Percentiles rank a stretch among this genome's conserved stretches.
Evolutionary conservation across 2,113 vertebrate genomes (phyloP).

Genomic region (Puffinus mauretanicus): DNA sequence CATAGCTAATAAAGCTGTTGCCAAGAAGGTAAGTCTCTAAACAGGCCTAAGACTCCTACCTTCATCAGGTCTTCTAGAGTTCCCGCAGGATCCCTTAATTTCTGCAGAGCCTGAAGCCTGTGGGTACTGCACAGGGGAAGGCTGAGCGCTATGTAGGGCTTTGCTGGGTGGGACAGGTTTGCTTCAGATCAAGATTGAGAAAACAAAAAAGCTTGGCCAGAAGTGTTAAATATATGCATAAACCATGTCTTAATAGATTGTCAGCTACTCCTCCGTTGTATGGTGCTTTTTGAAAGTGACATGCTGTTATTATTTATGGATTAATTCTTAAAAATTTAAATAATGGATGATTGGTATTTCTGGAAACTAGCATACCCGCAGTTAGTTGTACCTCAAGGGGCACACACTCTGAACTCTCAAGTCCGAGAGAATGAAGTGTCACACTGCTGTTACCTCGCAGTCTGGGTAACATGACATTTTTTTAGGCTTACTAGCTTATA

Average conservation of each 20-base stretch:
- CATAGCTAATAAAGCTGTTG: not conserved
- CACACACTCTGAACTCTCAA: not conserved
- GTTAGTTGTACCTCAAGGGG: not conserved
- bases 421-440: not conserved
- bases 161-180: not conserved
- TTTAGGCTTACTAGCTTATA: not conserved
- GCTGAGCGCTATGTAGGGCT: not conserved
- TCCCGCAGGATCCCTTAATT: not conserved
- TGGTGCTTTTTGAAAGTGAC: not conserved
- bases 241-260: not conserved
- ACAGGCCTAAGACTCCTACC: not conserved
- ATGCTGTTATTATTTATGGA: not conserved
- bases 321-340: not conserved
- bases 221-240: not conserved
- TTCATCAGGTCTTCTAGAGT: not conserved
- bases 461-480: not conserved
- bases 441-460: not conserved
- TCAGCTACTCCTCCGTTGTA: not conserved
- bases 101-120: not conserved
- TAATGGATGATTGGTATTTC: not conserved
- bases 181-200: not conserved
- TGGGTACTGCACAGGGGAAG: not conserved
- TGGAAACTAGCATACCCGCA: not conserved
- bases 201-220: not conserved
- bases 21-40: not conserved